Base-by-base conservation (phyloP, 2,888 invertebrate genomes). In the Lepidocyrtinus sp. region DNA sequence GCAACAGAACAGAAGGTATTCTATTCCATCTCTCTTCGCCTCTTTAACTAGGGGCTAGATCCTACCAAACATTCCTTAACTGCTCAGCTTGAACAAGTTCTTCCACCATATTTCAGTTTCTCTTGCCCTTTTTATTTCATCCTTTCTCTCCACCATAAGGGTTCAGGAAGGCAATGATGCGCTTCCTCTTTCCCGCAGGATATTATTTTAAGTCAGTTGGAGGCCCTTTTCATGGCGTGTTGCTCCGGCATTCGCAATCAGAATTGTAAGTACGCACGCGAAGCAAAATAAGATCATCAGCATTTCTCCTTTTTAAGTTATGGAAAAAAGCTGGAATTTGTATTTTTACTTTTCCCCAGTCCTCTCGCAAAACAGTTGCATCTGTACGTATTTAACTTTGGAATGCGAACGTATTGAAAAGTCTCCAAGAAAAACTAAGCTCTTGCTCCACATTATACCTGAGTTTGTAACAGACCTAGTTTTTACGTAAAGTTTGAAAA, bases 401-500 rank as follows among this genome's bases (percentile, higher is more conserved):
- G 24, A 27, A 26, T n/a, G 19, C 19, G 7, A 62, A 24, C 22
- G 22, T 62, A 24, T 3, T 15, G 1, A 1, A 2, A n/a, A 5
- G n/a, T 21, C 19, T 21, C 21, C 17, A 24, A 27, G 19, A 9
- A n/a, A 27, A 65, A 7, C 5, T 5, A 36, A 12, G 36, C 36
- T 36, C 36, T 12, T 7, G 5, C 12, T 36, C 12, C 36, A 36
- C 36, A 36, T 36, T 7, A 12, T 36, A 36, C 36, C 36, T 36
- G 36, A 36, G 12, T 36, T 17, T n/a, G 36, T 21, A 15, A 15
- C 9, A 63, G 74, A 74, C 79, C 80, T 80, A 80, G 59, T 74
- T 72, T 74, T 74, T 61, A 26, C 70, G 12, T 50, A 74, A 65
- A 75, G 75, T 80, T 80, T 80, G 70, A 70, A 80, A 80, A 65